Evolutionary conservation across 2,888 invertebrate genomes (phyloP).

Genomic region (Limnephilus lunatus): DNA sequence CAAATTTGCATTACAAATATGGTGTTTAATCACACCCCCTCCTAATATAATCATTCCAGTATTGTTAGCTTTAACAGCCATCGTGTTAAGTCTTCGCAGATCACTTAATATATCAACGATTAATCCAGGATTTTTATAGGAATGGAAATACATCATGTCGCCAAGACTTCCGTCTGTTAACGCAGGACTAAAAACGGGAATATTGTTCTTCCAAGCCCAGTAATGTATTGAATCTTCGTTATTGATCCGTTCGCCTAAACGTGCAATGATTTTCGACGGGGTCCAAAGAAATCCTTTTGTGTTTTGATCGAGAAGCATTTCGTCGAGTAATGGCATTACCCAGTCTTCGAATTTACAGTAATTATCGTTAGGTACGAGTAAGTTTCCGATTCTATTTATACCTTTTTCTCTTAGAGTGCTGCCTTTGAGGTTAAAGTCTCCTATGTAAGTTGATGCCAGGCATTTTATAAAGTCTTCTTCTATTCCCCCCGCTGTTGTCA

Average conservation of each 20-base stretch:
- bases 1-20: slow-evolving; percentile 99
- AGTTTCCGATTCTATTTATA: slow-evolving; percentile 91
- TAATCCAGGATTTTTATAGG: slow-evolving; percentile 94
- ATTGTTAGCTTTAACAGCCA: slow-evolving; percentile 94
- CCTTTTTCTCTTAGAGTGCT: slow-evolving; percentile 88
- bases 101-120: slow-evolving; percentile 96
- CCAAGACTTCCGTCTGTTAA: slow-evolving; percentile 98
- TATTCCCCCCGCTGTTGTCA: slow-evolving; percentile 97
- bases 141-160: slow-evolving; percentile 99
- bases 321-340: slow-evolving; percentile 94
- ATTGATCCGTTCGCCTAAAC: slow-evolving; percentile 93
- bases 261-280: slow-evolving; percentile 88
- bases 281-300: slow-evolving; percentile 88
- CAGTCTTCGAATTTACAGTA: slow-evolving; percentile 99
- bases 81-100: slow-evolving; percentile 91
- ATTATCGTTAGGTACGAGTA: slow-evolving; percentile 98
- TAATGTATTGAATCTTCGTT: slow-evolving; percentile 96
- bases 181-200: slow-evolving; percentile 98
- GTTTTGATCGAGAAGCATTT: slow-evolving; percentile 93
- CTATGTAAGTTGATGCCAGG: slow-evolving; percentile 94
- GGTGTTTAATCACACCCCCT: slow-evolving; percentile 98
- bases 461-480: slow-evolving; percentile 99
- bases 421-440: slow-evolving; percentile 92
- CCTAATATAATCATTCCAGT: slow-evolving; percentile 97
- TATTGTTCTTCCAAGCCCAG: slow-evolving; percentile 97